phyloP scores from a whole-genome alignment of 2,888 invertebrate species.

The Tipula confusa region DNA sequence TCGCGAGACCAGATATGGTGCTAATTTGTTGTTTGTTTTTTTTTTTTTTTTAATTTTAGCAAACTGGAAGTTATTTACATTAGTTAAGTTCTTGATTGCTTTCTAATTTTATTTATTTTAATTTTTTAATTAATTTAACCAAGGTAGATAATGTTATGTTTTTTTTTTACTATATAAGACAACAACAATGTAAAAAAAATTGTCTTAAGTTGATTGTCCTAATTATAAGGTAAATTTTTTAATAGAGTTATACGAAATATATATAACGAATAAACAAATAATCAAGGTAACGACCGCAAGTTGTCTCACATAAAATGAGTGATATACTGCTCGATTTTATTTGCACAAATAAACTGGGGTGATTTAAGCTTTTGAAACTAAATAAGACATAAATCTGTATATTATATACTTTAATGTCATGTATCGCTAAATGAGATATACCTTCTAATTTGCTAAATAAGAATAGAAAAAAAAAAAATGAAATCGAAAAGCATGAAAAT shows the following conservation, averaged over 20 bases:
- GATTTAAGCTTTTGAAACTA: background rate
- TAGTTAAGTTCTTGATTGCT: background rate
- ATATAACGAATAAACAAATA: background rate
- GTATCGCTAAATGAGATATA: background rate
- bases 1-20: background rate
- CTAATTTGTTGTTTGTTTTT: background rate
- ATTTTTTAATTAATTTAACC: background rate
- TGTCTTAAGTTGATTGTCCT: background rate
- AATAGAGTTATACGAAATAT: background rate
- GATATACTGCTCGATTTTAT: background rate
- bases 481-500: background rate
- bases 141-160: background rate
- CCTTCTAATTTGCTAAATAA: background rate
- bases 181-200: background rate
- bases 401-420: background rate
- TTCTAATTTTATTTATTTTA: background rate
- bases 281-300: background rate
- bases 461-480: background rate
- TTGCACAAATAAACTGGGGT: background rate
- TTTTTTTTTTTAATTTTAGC: background rate
- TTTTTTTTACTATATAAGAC: background rate
- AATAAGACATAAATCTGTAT: background rate
- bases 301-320: background rate
- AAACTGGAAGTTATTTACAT: slow-evolving; percentile 12
- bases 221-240: background rate